Evolutionary conservation across 2,797 vertebrate genomes (phyloP), one percentile per base, ranked within the genome.

Genomic region (Chaetophractus vellerosus): DNA sequence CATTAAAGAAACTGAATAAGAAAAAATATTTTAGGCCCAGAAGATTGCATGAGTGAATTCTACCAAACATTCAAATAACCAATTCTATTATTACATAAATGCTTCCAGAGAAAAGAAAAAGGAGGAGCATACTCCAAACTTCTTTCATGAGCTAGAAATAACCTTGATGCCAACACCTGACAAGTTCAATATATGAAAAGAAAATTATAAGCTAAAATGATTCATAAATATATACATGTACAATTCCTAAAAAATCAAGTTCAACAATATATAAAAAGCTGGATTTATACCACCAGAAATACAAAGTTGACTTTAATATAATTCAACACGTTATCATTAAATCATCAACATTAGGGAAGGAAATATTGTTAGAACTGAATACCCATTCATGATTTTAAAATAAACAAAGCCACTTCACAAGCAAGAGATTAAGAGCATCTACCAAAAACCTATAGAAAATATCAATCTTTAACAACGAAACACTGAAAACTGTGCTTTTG

Each of bases 151-250:
- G 31, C 33, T 19, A 74, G 55, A 72, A 72, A 82, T 33, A 68
- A 66, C 26, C 61, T 28, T n/a, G 26, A 45, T 16, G 75, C 9
- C 36, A 72, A 91, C 38, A 55, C 38, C 75, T 64, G 41, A 63
- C 64, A 80, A 93, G 24, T 79, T 78, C 19, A 86, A 50, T 76
- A 66, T n/a, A 3, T 45, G 45, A 91, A 86, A 91, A 36, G 55
- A 85, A 83, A 94, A 95, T 71, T 66, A 92, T 3, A 69, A 90
- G 55, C 38, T 64, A 84, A 38, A 61, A 66, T 26, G 16, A 94
- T 48, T 93, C 69, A 63, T 86, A 11, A 87, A 45, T 38, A 85
- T 7, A 78, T 16, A 55, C 11, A 79, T 10, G 38, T 10, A 86
- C 88, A 78, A 84, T 74, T 64, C 84, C 61, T 75, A 72, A 91